Conservation (phyloP, 2,797 vertebrate species). For the Hyperoplus immaculatus region DNA sequence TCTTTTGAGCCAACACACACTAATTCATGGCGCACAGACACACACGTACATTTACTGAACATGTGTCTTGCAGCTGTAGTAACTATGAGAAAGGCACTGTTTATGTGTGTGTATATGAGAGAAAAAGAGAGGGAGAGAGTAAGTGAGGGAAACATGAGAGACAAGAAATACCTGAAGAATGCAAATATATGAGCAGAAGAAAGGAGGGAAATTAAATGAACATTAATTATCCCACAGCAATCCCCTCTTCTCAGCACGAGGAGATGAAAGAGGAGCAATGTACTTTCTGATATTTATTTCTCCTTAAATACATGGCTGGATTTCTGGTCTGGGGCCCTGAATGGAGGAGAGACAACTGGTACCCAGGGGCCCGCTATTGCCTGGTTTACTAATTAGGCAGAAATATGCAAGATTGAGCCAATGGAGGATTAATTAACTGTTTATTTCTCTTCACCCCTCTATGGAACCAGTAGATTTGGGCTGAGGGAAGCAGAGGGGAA, state of each 20-base stretch:
- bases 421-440: constrained; percentile 83
- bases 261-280: constrained; percentile 84
- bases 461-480: constrained; percentile 49
- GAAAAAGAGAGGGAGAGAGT: constrained; percentile 31
- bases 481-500: constrained; percentile 33
- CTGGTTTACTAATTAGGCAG: constrained; percentile 81
- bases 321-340: constrained; percentile 63
- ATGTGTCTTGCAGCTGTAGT: constrained; percentile 83
- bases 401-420: constrained; percentile 80
- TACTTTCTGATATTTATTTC: constrained; percentile 86
- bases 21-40: constrained; percentile 64
- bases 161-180: constrained; percentile 83
- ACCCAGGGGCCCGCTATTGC: constrained; percentile 74
- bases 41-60: constrained; percentile 66
- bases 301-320: constrained; percentile 75
- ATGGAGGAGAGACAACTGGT: constrained; percentile 49
- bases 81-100: constrained; percentile 66
- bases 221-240: constrained; percentile 83
- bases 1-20: constrained; percentile 64
- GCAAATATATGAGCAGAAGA: constrained; percentile 82
- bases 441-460: constrained; percentile 84
- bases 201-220: constrained; percentile 85
- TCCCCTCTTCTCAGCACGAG: constrained; percentile 69
- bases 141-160: constrained; percentile 60
- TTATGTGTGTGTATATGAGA: constrained; percentile 53